Evolutionary conservation across 2,113 vertebrate genomes (phyloP), one percentile per base, ranked within the genome.

Genomic region (Engraulis encrasicolus): DNA sequence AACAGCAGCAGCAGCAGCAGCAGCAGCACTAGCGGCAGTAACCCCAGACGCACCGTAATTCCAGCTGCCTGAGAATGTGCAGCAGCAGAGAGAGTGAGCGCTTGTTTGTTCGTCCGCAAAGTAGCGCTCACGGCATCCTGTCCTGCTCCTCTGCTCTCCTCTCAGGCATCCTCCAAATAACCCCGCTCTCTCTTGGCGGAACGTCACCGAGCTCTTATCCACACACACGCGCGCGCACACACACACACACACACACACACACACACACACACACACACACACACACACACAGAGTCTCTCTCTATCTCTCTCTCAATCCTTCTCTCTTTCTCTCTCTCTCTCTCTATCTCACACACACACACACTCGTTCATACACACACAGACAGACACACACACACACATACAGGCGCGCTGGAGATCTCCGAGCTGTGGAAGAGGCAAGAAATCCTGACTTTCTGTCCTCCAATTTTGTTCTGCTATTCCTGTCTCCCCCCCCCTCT

Each of bases 121-220:
- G 61, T 81, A 52, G n/a, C n/a, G n/a, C n/a, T 82, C 50, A 74
- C 82, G 79, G 83, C 82, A 79, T 87, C 50, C 81, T 78, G 66
- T 78, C 85, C 48, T 71, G 45, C 45, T 48, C 20, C 80, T 20
- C 17, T 17, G 40, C 40, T 9, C 40, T 9, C 80, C 83, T 82
- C 50, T 84, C 50, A 50, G 36, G 78, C 88, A 91, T 91, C 89
- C 89, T 89, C 85, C 84, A 83, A 86, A 86, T 78, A 80, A 66
- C 54, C 12, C 18, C 45, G n/a, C 0, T n/a, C n/a, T n/a, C n/a
- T n/a, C n/a, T n/a, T 66, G 52, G 81, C 82, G 77, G 58, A 79
- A 78, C 71, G 80, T 34, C 66, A 36, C 27, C 9, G 14, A 74
- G 66, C 66, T 6, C 66, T 74, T 74, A 31, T 74, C 11, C 54